Evolutionary conservation across 2,888 invertebrate species (phyloP).

Genomic region (Epicampocera succincta): DNA sequence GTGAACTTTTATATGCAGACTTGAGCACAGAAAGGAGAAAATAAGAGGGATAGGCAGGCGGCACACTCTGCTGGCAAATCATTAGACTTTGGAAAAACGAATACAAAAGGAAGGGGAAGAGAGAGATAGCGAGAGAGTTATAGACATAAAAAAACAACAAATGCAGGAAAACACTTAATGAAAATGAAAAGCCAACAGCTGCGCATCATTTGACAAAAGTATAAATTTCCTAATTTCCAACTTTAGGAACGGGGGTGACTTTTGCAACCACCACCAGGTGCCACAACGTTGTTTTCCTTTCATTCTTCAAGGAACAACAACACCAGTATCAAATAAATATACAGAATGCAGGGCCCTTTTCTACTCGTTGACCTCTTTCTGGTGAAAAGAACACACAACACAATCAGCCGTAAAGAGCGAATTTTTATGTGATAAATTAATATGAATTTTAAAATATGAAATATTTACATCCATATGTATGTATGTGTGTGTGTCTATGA

Average conservation of each 20-base stretch:
- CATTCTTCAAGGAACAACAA: slow-evolving; percentile 19
- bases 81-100: slow-evolving; percentile 34
- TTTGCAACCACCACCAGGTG: slow-evolving; percentile 28
- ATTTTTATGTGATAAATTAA: background rate
- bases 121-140: slow-evolving; percentile 5
- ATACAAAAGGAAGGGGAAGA: slow-evolving; percentile 14
- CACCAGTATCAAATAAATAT: slow-evolving; percentile 7
- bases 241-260: slow-evolving; percentile 34
- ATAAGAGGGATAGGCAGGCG: background rate
- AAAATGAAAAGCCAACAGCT: slow-evolving; percentile 66
- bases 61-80: slow-evolving; percentile 38
- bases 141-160: slow-evolving; percentile 3
- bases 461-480: slow-evolving; percentile 16
- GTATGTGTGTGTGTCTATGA: background rate
- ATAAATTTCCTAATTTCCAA: slow-evolving; percentile 48
- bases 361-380: slow-evolving; percentile 36
- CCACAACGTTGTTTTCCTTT: background rate
- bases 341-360: slow-evolving; percentile 27
- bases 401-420: background rate
- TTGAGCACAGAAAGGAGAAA: slow-evolving; percentile 3
- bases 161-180: slow-evolving; percentile 35
- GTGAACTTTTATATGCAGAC: slow-evolving; percentile 2
- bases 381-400: slow-evolving; percentile 31
- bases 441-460: no score
- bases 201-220: slow-evolving; percentile 63